Conservation (phyloP, 2,797 vertebrate genomes). For the Acanthornis magna region DNA sequence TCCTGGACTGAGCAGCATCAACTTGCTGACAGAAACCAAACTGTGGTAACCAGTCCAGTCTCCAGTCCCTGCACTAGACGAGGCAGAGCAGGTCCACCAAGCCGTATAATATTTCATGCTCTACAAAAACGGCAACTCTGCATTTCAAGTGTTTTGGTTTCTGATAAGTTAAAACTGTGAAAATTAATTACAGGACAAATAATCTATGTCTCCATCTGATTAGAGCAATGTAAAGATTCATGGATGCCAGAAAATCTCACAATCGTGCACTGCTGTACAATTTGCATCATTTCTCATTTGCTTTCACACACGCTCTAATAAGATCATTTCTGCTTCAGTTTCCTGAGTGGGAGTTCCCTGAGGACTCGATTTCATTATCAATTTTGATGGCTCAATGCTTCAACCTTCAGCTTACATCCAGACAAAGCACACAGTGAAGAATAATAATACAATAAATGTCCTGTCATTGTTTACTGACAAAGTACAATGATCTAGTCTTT, state of each 20-base stretch:
- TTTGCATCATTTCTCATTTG: not conserved
- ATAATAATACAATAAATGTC: not conserved
- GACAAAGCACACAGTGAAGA: constrained; percentile 2
- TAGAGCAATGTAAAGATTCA: not conserved
- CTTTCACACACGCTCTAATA: not conserved
- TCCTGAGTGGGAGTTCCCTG: constrained; percentile 1
- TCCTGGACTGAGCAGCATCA: not conserved
- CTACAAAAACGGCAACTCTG: not conserved
- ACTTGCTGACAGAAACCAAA: not conserved
- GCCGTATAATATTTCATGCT: not conserved
- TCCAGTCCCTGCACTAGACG: not conserved
- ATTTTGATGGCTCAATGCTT: not conserved
- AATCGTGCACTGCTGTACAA: accelerated
- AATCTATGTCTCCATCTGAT: not conserved
- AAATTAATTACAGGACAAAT: not conserved
- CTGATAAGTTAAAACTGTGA: not conserved
- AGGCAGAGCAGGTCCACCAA: not conserved
- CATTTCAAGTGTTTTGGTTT: not conserved
- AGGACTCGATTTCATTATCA: constrained; percentile 27
- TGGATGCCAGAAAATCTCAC: not conserved
- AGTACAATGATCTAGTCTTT: not conserved
- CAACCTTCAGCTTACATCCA: not conserved
- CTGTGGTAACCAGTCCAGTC: not conserved
- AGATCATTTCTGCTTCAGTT: constrained; percentile 24
- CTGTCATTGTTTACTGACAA: not conserved